phyloP scores from a whole-genome alignment of 1,140 invertebrate genomes.

The Amyelois transitella region DNA sequence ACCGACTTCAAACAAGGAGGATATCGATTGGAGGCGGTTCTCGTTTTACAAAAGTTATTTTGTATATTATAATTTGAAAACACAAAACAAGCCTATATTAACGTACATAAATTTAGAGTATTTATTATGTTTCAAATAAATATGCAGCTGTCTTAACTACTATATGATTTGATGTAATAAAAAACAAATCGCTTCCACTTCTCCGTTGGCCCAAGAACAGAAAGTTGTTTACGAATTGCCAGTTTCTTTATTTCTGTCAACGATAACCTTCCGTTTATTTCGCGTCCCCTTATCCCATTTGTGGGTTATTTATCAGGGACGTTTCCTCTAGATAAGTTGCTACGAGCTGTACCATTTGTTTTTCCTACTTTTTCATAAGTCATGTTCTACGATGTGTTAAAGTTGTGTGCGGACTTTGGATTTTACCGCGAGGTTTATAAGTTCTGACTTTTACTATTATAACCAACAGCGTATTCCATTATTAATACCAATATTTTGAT shows the following conservation, averaged over 20 bases:
- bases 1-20: too few species aligned
- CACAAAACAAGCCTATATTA: too few species aligned
- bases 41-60: too few species aligned
- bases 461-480: too few species aligned
- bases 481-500: too few species aligned
- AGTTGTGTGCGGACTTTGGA: background rate
- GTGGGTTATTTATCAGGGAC: conserved; percentile 21
- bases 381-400: background rate
- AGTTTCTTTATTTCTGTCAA: conserved; percentile 15
- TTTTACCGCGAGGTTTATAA: background rate
- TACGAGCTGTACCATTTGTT: conserved; percentile 13
- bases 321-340: conserved; percentile 9
- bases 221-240: conserved; percentile 9
- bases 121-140: too few species aligned
- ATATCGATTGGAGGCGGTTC: too few species aligned
- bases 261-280: conserved; percentile 16
- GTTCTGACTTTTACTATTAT: too few species aligned
- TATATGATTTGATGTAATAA: background rate
- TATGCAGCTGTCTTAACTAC: too few species aligned
- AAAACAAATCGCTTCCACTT: background rate
- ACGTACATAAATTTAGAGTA: too few species aligned
- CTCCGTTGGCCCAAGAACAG: background rate
- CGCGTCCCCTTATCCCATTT: conserved; percentile 20
- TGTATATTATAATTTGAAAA: too few species aligned
- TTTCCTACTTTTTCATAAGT: conserved; percentile 7